Base-by-base conservation (phyloP, 1,140 invertebrate species). In the Megalopta genalis region DNA sequence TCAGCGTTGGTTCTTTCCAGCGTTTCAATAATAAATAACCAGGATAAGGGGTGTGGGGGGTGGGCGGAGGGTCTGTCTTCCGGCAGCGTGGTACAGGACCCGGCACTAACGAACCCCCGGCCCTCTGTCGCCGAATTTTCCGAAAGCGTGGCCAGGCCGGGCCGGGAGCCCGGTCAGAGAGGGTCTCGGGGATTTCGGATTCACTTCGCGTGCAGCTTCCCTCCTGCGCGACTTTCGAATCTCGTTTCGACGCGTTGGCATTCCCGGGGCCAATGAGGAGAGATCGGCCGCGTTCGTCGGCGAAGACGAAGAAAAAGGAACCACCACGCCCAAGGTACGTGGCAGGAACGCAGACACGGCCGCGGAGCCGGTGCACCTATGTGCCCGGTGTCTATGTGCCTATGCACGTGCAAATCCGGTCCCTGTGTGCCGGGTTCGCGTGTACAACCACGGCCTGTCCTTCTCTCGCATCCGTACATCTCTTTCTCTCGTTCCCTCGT, bases 291-390 rank as follows among this genome's bases (percentile, higher is more conserved):
- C 77, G 82, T 83, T 82, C 77, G 70, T 74, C 87, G 76, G 66
- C 81, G 72, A 83, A 84, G 81, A 88, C 69, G 82, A 87, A 87
- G 88, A 89, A 90, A 89, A 86, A 86, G 84, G 81, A 83, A 83
- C 82, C 80, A 89, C 88, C 88, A 90, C 89, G 89, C 89, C 88
- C 88, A 87, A 88, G 85, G 86, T 89, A 86, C 87, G 84, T 89
- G 88, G 82, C 83, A 89, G 81, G 84, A 87, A 85, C 88, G 88
- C 54, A 57, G 54, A 57, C 21, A n/a, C 12, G 14, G 49, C 82
- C 74, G 80, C 77, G 79, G 84, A 78, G 49, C 81, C 63, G 72
- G 23, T 49, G 16, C 46, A 21, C 68, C 71, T 85, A 82, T 49
- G 46, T 42, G 39, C 39, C 77, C 57, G 32, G 32, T 32, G 1